phyloP scores from a whole-genome alignment of 2,113 vertebrate genomes.

The Regulus satrapa region DNA sequence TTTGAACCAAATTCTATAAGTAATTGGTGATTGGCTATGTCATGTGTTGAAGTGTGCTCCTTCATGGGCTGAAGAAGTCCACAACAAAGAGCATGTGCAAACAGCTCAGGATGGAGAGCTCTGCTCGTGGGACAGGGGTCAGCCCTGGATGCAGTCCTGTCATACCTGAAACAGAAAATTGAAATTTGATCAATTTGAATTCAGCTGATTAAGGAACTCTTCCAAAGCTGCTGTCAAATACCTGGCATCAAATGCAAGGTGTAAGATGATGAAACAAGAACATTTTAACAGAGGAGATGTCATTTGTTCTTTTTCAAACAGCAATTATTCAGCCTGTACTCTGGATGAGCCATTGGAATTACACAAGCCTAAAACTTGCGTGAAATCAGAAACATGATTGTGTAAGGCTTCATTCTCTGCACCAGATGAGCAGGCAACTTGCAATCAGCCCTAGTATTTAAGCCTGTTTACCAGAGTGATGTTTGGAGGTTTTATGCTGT shows the following conservation, averaged over 20 bases:
- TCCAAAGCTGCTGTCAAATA: neutral
- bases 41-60: neutral
- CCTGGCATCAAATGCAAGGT: neutral
- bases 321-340: neutral
- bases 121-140: neutral
- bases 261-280: neutral
- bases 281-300: neutral
- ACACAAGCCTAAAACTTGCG: neutral
- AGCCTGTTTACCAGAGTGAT: neutral
- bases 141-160: neutral
- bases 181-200: neutral
- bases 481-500: neutral
- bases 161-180: neutral
- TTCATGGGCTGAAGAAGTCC: neutral
- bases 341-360: neutral
- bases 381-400: constrained; percentile 44
- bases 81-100: neutral
- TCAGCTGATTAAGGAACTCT: neutral
- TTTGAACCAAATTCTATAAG: neutral
- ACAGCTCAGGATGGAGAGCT: neutral
- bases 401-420: neutral
- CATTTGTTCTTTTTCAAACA: neutral
- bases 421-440: neutral
- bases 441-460: neutral
- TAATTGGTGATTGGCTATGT: neutral